A percentile compares a stretch with the other conserved stretches of the same genome.
phyloP scores from a whole-genome alignment of 2,113 vertebrate species.

The Oncorhynchus gorbuscha region DNA sequence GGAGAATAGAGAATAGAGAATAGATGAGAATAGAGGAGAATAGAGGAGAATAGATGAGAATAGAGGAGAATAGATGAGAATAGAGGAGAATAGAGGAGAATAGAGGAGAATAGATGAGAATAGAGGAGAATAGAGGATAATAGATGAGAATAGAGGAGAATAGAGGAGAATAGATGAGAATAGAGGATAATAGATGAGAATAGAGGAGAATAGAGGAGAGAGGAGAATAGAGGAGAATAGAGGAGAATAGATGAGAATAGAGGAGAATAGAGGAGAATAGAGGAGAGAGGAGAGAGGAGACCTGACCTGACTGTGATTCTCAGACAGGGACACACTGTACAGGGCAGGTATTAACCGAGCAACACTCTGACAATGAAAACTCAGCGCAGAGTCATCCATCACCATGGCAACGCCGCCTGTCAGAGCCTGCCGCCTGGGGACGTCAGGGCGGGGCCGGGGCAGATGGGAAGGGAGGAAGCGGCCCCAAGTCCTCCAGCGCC shows the following conservation, averaged over 20 bases:
- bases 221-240: too few relatives aligned
- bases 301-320: neutral
- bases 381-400: constrained; percentile 64
- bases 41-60: fast-evolving
- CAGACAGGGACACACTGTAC: neutral
- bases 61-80: neutral
- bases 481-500: constrained; percentile 45
- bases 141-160: too few relatives aligned
- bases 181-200: too few relatives aligned
- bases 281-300: neutral
- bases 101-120: too few relatives aligned
- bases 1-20: too few relatives aligned
- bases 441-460: constrained; percentile 51
- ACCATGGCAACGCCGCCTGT: constrained; percentile 62
- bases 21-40: too few relatives aligned
- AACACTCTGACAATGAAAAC: constrained; percentile 66
- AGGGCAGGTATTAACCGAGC: constrained; percentile 2
- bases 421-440: constrained; percentile 56
- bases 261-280: too few relatives aligned
- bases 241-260: too few relatives aligned
- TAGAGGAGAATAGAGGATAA: too few relatives aligned
- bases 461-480: constrained; percentile 68
- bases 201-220: too few relatives aligned
- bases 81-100: neutral
- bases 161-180: too few relatives aligned